Conservation (phyloP, 1,140 invertebrate species). For the Drosophila triauraria region DNA sequence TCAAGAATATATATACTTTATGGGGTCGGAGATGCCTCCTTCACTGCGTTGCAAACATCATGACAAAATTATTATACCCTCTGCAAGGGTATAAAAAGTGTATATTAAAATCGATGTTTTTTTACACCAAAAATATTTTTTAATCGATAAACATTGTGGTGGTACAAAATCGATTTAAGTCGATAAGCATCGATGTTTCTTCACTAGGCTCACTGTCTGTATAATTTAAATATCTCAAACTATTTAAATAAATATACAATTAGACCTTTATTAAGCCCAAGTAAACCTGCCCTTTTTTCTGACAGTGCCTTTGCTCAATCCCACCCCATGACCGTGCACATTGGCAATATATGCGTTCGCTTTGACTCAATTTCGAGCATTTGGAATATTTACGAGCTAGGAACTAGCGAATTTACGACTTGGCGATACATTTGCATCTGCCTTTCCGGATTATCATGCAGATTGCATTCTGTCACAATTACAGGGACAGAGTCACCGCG, state of each 20-base stretch:
- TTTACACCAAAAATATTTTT: too few species aligned
- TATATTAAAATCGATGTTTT: too few species aligned
- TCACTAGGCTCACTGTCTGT: background rate
- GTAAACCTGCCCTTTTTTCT: background rate
- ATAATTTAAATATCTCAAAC: too few species aligned
- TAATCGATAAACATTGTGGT: too few species aligned
- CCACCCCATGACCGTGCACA: slow-evolving; percentile 52
- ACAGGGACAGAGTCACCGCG: slow-evolving; percentile 6
- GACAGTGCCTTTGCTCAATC: slow-evolving; percentile 29
- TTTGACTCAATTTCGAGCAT: slow-evolving; percentile 46
- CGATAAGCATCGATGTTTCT: background rate
- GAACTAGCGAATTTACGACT: slow-evolving; percentile 45
- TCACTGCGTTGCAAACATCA: too few species aligned
- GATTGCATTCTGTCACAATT: slow-evolving; percentile 58
- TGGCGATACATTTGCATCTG: slow-evolving; percentile 34
- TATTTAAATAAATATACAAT: background rate
- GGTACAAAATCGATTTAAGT: too few species aligned
- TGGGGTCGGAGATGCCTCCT: too few species aligned
- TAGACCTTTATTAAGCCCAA: too few species aligned
- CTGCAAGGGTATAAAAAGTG: too few species aligned
- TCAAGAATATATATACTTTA: too few species aligned
- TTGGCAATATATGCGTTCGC: slow-evolving; percentile 48
- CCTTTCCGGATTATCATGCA: slow-evolving; percentile 73
- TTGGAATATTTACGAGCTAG: slow-evolving; percentile 24
- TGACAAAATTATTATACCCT: too few species aligned